These are phyloP conservation scores for Antechinus flavipes DNA, from an alignment of 2,113 vertebrate genomes.

Conservation along the genomic window DNA sequence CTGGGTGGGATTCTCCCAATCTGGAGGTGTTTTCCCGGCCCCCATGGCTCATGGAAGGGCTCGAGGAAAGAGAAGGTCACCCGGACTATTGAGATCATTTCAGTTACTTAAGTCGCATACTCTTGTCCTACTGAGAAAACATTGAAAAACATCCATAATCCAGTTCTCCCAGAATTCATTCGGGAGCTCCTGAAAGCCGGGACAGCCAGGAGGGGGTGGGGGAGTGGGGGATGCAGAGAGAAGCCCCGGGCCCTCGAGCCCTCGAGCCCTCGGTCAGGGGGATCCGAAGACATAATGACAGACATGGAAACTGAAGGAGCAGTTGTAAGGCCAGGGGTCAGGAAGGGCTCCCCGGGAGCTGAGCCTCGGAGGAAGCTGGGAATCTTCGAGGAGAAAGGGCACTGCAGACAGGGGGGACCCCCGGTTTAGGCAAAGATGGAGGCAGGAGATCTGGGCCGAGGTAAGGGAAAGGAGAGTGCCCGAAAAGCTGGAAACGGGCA, in stretches of 20 bases:
- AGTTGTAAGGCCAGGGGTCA: not conserved
- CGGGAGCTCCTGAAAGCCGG: not conserved
- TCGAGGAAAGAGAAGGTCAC: not conserved
- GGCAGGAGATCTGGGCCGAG: not conserved
- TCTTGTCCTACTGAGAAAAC: not conserved
- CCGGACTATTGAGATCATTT: not conserved
- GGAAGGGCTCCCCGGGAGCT: not conserved
- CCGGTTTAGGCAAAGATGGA: not conserved
- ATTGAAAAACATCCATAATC: not conserved
- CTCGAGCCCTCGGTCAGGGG: not conserved
- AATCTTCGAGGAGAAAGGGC: not conserved
- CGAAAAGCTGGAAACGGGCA: not conserved
- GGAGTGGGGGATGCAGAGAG: not conserved
- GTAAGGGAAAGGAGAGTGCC: not conserved
- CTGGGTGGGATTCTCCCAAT: not conserved
- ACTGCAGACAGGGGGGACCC: not conserved
- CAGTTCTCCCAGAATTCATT: not conserved
- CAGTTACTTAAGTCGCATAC: not conserved
- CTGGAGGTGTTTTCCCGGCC: not conserved
- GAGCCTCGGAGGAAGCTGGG: not conserved
- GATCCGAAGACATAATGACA: not conserved
- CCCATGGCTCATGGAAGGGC: not conserved
- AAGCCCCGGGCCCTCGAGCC: not conserved
- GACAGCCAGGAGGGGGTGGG: not conserved
- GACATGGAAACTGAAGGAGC: not conserved